phyloP scores from a whole-genome alignment of 2,888 invertebrate genomes.

The Folsomia candida region DNA sequence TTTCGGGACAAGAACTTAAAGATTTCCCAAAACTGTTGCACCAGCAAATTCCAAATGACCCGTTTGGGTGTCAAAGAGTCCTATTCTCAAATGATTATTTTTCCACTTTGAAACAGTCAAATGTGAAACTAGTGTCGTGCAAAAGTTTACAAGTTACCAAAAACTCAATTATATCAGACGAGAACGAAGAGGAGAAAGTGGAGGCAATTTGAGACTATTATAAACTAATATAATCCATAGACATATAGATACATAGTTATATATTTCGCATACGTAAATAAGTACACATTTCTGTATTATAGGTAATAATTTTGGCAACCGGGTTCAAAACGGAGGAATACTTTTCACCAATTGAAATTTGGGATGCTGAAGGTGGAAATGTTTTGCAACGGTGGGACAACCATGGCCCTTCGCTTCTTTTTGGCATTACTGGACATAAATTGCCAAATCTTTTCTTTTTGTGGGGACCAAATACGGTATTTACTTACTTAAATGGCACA shows the following conservation, averaged over 20 bases:
- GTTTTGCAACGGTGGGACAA: slow-evolving; percentile 4
- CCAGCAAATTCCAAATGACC: neutral
- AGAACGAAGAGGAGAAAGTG: slow-evolving; percentile 10
- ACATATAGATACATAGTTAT: too few species aligned
- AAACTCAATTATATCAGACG: slow-evolving; percentile 13
- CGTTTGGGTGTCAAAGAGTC: slow-evolving; percentile 9
- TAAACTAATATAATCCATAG: too few species aligned
- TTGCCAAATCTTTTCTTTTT: slow-evolving; percentile 16
- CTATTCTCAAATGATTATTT: neutral
- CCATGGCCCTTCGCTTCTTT: neutral
- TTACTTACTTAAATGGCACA: too few species aligned
- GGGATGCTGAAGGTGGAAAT: neutral
- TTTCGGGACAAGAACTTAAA: neutral
- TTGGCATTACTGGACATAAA: neutral
- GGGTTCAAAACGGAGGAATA: slow-evolving; percentile 8
- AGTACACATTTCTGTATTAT: too few species aligned
- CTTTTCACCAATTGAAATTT: slow-evolving; percentile 18
- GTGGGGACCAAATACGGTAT: slow-evolving; percentile 11
- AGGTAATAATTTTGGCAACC: slow-evolving; percentile 16
- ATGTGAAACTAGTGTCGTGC: neutral
- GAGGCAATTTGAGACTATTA: neutral
- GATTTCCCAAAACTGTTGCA: neutral
- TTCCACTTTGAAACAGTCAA: neutral
- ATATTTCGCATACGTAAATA: too few species aligned
- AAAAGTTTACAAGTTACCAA: neutral